Evolutionary conservation across 2,888 invertebrate genomes (phyloP).

Genomic region (Sinohyriopsis cumingii): DNA sequence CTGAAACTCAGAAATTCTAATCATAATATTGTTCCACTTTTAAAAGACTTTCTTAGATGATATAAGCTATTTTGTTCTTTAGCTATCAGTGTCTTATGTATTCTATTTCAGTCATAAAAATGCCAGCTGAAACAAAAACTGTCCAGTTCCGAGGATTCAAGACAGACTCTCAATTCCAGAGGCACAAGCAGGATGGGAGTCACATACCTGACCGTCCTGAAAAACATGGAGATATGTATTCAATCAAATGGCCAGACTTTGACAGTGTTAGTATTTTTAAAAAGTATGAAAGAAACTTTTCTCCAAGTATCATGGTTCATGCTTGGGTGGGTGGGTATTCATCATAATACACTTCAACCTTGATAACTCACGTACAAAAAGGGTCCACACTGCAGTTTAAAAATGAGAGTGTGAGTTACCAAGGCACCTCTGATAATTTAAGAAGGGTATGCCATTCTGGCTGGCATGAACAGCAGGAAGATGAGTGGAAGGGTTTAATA

Average conservation of each 20-base stretch:
- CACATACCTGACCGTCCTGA: constrained; percentile 14
- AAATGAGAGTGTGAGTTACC: too few relatives aligned
- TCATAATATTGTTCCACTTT: too few relatives aligned
- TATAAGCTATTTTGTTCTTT: too few relatives aligned
- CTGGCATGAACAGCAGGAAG: too few relatives aligned
- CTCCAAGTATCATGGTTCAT: not conserved
- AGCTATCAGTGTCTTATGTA: too few relatives aligned
- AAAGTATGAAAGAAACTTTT: not conserved
- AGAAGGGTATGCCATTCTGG: too few relatives aligned
- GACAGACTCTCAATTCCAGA: constrained; percentile 7
- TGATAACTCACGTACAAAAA: too few relatives aligned
- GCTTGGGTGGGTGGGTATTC: not conserved
- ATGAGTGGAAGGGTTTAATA: too few relatives aligned
- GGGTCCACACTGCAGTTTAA: too few relatives aligned
- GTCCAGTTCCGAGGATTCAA: constrained; percentile 11
- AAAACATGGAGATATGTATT: constrained; percentile 55
- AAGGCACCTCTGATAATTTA: too few relatives aligned
- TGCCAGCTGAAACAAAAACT: constrained; percentile 13
- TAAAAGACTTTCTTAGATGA: too few relatives aligned
- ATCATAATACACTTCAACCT: not conserved
- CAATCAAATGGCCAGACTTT: constrained; percentile 53
- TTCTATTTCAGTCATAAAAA: constrained; percentile 1
- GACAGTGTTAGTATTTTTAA: constrained; percentile 46
- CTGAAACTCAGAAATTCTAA: too few relatives aligned
- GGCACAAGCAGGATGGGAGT: not conserved